phyloP scores from a whole-genome alignment of 92 coral and sea anemone species.

The Ricordea florida region DNA sequence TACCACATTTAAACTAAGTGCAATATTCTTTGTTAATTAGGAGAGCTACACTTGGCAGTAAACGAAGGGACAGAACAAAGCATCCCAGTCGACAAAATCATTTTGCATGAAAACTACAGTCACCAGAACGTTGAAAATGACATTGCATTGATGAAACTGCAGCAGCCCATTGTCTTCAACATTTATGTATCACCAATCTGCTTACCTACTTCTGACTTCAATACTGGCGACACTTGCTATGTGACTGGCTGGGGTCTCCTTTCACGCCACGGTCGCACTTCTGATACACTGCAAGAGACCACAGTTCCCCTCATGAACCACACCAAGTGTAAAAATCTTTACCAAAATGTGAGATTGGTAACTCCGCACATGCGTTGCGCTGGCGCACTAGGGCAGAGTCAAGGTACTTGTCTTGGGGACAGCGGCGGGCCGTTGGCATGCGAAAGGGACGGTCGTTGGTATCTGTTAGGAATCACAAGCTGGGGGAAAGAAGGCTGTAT shows the following conservation, averaged over 20 bases:
- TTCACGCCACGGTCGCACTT: conserved; percentile 16
- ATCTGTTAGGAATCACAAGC: conserved; percentile 88
- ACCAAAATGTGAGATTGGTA: conserved; percentile 38
- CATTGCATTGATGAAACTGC: conserved; percentile 79
- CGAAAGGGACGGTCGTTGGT: conserved; percentile 75
- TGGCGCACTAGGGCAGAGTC: conserved; percentile 72
- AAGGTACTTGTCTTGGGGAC: conserved; percentile 90
- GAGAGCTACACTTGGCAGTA: conserved; percentile 67
- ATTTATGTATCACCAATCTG: conserved; percentile 78
- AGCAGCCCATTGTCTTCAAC: conserved; percentile 58
- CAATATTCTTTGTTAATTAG: too few relatives aligned
- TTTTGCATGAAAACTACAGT: conserved; percentile 64
- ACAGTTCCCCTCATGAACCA: conserved; percentile 69
- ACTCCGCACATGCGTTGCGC: conserved; percentile 92
- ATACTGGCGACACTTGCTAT: conserved; percentile 68
- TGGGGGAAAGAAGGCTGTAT: conserved; percentile 85
- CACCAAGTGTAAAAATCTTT: conserved; percentile 41
- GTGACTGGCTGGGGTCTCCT: conserved; percentile 94
- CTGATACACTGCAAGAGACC: conserved; percentile 81
- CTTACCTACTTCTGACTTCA: conserved; percentile 70
- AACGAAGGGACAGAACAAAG: conserved; percentile 75
- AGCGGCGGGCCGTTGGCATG: conserved; percentile 99
- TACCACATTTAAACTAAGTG: too few relatives aligned
- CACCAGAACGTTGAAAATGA: conserved; percentile 57
- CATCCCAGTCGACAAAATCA: conserved; percentile 67